Evolutionary conservation across 2,113 vertebrate genomes (phyloP).

Genomic region (Trematocara variabile): DNA sequence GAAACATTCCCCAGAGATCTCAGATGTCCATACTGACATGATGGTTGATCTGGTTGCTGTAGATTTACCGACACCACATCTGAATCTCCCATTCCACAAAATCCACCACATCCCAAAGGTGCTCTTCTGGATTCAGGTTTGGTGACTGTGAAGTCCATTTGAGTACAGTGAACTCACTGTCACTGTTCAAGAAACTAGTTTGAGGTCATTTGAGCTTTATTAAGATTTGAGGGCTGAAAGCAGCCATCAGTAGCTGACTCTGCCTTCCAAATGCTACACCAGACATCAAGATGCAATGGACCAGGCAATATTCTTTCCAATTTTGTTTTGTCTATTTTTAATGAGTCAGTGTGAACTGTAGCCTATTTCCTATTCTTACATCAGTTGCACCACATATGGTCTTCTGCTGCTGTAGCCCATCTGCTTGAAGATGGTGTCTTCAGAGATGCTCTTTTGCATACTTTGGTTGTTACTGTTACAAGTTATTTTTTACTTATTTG

Average conservation of each 20-base stretch:
- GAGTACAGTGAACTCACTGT: background rate
- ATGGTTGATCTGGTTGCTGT: background rate
- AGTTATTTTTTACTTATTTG: background rate
- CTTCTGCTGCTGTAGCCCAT: background rate
- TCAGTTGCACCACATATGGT: background rate
- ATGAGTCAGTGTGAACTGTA: background rate
- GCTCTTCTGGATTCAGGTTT: background rate
- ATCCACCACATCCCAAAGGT: background rate
- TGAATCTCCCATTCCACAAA: background rate
- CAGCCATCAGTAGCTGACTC: background rate
- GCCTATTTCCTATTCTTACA: background rate
- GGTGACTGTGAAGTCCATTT: background rate
- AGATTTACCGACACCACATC: background rate
- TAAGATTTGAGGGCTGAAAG: background rate
- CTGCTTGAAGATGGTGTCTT: background rate
- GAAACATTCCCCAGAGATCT: background rate
- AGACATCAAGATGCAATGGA: background rate
- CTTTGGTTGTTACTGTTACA: background rate
- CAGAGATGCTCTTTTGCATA: background rate
- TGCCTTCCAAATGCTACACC: background rate
- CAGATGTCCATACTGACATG: background rate
- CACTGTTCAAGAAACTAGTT: background rate
- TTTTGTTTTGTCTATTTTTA: background rate
- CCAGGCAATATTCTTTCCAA: background rate
- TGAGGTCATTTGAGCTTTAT: background rate